Base-by-base conservation (phyloP, 2,888 invertebrate species). In the Cyclophora punctaria region DNA sequence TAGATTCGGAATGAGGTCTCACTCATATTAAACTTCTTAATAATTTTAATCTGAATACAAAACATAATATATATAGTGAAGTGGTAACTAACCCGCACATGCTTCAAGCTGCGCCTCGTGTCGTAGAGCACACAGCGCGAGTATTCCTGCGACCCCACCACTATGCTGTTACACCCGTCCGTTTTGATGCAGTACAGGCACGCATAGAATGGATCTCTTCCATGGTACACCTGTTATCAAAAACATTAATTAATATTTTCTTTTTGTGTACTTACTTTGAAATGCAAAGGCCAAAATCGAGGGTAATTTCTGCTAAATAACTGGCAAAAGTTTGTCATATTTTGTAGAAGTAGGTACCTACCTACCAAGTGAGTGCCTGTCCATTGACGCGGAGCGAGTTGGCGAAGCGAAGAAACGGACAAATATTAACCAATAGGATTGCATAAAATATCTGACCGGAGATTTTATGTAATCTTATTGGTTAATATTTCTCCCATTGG, bases 71-170 rank as follows among this genome's bases (percentile, higher is more conserved):
- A 33, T 46, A 37, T 6, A 43, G 37, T 3, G 35, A 45, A 40
- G 34, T 3, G n/a, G 34, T 35, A 46, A 53, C 4, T 56, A 61
- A 86, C 88, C 78, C 88, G 88, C 3, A 78, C 69, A 59, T 83
- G 83, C 37, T 59, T 56, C 4, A 5, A 37, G 33, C 64, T 51
- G 40, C 62, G 63, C 34, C 88, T 71, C 3, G 62, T 46, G 56
- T 88, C 88, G 56, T 69, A 88, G 3, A 88, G 60, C 4, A 84
- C 84, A 53, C 86, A 86, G 3, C 88, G 77, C 0, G 83, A 80
- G 58, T 84, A 80, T 57, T 83, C 80, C 2, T 82, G 64, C 0
- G 84, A 65, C 2, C 88, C 88, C 0, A 73, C 79, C 2, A 88
- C 46, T 2, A 86, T 59, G 0, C 79, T 77, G 37, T 71, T 64